These are phyloP conservation scores for Mactra quadrangularis DNA, from an alignment of 1,140 invertebrate species.

Conservation along the genomic window DNA sequence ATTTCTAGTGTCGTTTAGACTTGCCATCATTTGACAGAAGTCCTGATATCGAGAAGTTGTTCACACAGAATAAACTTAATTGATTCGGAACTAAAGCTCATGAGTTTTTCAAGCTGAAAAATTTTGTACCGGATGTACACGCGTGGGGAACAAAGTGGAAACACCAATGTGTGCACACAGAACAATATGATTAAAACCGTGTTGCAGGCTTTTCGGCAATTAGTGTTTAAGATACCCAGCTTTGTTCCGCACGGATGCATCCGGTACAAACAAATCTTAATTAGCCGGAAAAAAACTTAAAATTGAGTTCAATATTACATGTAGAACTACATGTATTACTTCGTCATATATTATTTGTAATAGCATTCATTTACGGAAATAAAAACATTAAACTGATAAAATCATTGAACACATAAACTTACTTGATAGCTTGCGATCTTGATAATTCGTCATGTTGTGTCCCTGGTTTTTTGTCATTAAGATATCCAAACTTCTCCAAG, in stretches of 20 bases:
- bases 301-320: neutral
- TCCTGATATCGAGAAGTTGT: too few species aligned
- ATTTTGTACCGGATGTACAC: too few species aligned
- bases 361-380: neutral
- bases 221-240: neutral
- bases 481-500: slow-evolving; percentile 53
- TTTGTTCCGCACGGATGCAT: neutral
- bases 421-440: slow-evolving; percentile 37
- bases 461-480: slow-evolving; percentile 25
- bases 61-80: too few species aligned
- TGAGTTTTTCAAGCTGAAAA: too few species aligned
- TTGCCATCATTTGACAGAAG: too few species aligned
- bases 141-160: too few species aligned
- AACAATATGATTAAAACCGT: too few species aligned
- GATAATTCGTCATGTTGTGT: slow-evolving; percentile 50
- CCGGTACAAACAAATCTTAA: neutral
- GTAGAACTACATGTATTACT: neutral
- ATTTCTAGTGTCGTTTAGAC: too few species aligned
- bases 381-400: neutral
- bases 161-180: too few species aligned
- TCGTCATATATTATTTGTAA: neutral
- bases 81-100: too few species aligned
- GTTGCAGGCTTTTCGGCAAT: too few species aligned
- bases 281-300: neutral
- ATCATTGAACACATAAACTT: neutral